Evolutionary conservation across 2,888 invertebrate species (phyloP).

Genomic region (Cyclophora punctaria): DNA sequence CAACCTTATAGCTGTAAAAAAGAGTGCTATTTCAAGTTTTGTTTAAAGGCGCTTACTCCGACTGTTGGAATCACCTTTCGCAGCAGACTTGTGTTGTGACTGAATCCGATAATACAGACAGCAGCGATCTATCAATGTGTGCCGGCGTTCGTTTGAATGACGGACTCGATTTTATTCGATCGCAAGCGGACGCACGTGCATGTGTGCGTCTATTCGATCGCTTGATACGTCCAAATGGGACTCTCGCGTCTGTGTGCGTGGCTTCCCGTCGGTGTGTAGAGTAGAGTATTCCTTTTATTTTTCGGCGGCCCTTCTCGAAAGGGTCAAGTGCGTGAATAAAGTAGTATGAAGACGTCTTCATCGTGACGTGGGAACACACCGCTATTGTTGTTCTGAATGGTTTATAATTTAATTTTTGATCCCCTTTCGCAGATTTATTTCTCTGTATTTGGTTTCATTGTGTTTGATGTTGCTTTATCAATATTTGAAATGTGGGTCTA

Average conservation of each 20-base stretch:
- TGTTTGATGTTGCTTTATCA: too few relatives aligned
- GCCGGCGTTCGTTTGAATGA: conserved; percentile 19
- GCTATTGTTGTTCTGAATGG: conserved; percentile 31
- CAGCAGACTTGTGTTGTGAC: conserved; percentile 36
- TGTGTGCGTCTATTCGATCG: conserved; percentile 35
- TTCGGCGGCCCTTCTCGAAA: conserved; percentile 57
- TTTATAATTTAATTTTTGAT: conserved; percentile 39
- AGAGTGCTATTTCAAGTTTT: too few relatives aligned
- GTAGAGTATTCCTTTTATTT: conserved; percentile 49
- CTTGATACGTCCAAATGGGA: conserved; percentile 55
- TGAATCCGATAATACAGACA: conserved; percentile 15
- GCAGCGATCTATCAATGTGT: conserved; percentile 15
- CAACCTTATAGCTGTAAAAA: not conserved
- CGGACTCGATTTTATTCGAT: conserved; percentile 14
- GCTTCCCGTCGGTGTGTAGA: conserved; percentile 26
- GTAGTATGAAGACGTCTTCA: conserved; percentile 59
- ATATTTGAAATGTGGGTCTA: too few relatives aligned
- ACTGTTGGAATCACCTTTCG: not conserved
- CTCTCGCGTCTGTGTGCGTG: conserved; percentile 41
- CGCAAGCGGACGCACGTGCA: conserved; percentile 18
- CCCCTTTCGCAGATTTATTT: conserved; percentile 2
- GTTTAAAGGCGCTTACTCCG: conserved; percentile 5
- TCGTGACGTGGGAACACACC: conserved; percentile 56
- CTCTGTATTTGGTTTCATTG: not conserved
- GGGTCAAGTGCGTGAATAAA: conserved; percentile 64